Evolutionary conservation across 2,888 invertebrate species (phyloP), one percentile per base, ranked within the genome.

Genomic region (Abrostola tripartita): DNA sequence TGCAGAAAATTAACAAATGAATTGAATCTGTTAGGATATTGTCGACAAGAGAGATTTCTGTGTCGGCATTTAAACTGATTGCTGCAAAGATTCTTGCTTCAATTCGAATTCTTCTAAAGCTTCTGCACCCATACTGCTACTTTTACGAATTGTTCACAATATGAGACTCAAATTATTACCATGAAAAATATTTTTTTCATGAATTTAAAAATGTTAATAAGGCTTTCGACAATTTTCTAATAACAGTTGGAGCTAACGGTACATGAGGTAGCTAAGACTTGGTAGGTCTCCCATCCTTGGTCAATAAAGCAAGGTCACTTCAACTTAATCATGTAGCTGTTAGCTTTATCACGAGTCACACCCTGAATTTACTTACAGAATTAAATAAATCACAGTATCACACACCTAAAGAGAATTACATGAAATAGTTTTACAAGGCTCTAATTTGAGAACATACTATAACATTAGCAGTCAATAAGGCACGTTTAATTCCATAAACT

Each of bases 401-500:
- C 44, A 47, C 44, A 8, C 44, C 44, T 47, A 4, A 47, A 47
- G 9, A 47, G 24, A 24, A 24, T 24, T 47, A 47, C 14, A 47
- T 24, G 24, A 14, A 11, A 8, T 44, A 24, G 5, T 14, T 6
- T 14, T 5, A 6, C 44, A 24, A 47, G 14, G 9, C 24, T 24
- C 44, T 47, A 47, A 14, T 51, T 56, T 38, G 56, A 10, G 47
- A 37, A 56, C 37, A 6, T 42, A 14, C 24, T 8, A 56, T 61
- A 37, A 41, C 55, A 74, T 70, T 74, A 74, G 54, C 61, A 54
- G 55, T 42, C 57, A 74, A 74, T 68, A 63, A 68, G 36, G 37
- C 0, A 56, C 59, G 11, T 55, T 64, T 58, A 61, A 78, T 74
- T 44, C 71, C 63, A 57, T 64, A 65, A 65, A 68, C 54, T 74